Base-by-base conservation (phyloP, 2,113 vertebrate genomes). In the Raphicerus campestris region DNA sequence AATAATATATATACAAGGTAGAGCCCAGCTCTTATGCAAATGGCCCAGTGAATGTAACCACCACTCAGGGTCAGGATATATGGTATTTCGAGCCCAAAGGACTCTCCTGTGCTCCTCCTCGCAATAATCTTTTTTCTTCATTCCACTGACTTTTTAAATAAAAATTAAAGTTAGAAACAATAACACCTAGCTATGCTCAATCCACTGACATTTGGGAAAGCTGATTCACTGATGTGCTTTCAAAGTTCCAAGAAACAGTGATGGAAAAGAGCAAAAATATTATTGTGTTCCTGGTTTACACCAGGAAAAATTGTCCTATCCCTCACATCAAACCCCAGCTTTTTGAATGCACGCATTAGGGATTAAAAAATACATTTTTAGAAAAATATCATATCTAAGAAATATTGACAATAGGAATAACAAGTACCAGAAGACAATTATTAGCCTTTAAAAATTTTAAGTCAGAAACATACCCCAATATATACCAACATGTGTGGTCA, bases 371-470 rank as follows among this genome's bases (percentile, higher is more conserved):
- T 63, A 89, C 45, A 81, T 20, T 84, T 95, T 88, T 93, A 94
- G 45, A 93, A 93, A 19, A 97, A 91, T 96, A 60, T 51, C 22
- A 6, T 70, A 51, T 35, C 80, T 86, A 87, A 93, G 49, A 95
- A 93, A 81, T 80, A 49, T 51, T 94, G 55, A 19, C 81, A 94
- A n/a, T 4, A 78, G 26, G 8, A 89, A 58, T 32, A 91, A 80
- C 32, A 93, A 58, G 17, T 91, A 73, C 75, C 56, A 66, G 32
- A 55, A 83, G 32, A 87, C 35, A 93, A 78, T 56, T 56, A 53
- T 19, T 87, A n/a, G 15, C 32, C 45, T 87, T 86, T 24, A 73
- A 73, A 90, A 91, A 51, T 8, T 88, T 82, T 80, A 91, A 83
- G 60, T 24, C 39, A 87, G 20, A 90, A 89, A 96, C 73, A 80